phyloP scores from a whole-genome alignment of 2,797 vertebrate species.

The Salmo trutta region DNA sequence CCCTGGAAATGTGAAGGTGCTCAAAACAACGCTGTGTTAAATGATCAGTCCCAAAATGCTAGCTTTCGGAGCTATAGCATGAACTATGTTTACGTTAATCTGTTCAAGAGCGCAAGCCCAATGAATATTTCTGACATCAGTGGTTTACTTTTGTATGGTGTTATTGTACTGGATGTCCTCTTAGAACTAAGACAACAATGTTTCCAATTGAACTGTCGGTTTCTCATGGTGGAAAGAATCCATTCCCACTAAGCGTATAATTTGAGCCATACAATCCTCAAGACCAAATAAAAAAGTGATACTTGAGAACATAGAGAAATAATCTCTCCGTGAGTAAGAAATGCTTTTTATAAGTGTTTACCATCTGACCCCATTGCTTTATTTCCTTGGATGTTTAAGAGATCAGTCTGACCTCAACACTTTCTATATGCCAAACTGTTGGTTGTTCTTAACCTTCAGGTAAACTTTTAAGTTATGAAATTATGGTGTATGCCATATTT shows the following conservation, averaged over 20 bases:
- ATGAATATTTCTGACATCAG: too few relatives aligned
- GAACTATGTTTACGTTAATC: too few relatives aligned
- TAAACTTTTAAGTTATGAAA: too few relatives aligned
- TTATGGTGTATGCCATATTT: too few relatives aligned
- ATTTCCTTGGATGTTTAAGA: neutral
- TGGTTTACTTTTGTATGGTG: too few relatives aligned
- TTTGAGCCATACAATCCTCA: slow-evolving; percentile 1
- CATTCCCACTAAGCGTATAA: slow-evolving; percentile 22
- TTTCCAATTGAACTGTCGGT: neutral
- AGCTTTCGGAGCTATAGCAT: too few relatives aligned
- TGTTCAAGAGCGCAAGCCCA: too few relatives aligned
- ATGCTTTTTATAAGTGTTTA: neutral
- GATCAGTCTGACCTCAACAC: neutral
- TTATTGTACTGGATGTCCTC: too few relatives aligned
- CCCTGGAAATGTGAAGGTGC: too few relatives aligned
- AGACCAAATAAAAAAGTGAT: slow-evolving; percentile 16
- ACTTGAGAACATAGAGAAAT: slow-evolving; percentile 25
- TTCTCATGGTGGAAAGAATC: slow-evolving; percentile 13
- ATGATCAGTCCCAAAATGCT: too few relatives aligned
- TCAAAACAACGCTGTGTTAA: too few relatives aligned
- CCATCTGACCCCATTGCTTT: neutral
- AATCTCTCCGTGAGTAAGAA: slow-evolving; percentile 6
- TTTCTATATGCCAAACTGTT: neutral
- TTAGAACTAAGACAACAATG: too few relatives aligned
- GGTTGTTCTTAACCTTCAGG: neutral